phyloP scores from a whole-genome alignment of 2,113 vertebrate species.

The Poeciliopsis prolifica region DNA sequence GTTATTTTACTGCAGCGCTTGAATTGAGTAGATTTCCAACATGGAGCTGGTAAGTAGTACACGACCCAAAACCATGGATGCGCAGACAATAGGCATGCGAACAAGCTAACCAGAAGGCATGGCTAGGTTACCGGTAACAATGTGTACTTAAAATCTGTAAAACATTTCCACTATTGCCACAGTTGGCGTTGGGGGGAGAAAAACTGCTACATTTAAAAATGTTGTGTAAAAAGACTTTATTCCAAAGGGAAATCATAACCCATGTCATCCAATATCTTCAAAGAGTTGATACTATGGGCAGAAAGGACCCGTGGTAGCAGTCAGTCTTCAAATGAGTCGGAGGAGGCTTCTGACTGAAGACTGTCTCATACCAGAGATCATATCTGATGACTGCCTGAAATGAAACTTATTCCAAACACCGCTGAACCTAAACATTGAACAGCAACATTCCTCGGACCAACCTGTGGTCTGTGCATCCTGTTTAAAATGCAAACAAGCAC shows the following conservation, averaged over 20 bases:
- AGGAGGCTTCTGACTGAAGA: no score
- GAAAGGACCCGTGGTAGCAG: no score
- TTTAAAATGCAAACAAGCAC: constrained; percentile 18
- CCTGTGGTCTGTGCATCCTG: neutral
- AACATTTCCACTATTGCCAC: no score
- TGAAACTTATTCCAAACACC: neutral
- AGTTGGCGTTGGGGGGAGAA: no score
- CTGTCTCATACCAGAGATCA: neutral
- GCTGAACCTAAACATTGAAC: no score
- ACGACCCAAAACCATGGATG: neutral
- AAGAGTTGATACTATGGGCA: no score
- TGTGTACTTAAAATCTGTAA: neutral
- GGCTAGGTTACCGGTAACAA: neutral
- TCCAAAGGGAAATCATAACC: no score
- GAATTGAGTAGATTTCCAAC: constrained; percentile 1
- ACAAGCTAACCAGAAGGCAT: neutral
- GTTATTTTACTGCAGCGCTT: neutral
- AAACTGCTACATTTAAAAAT: no score
- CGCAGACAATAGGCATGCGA: neutral
- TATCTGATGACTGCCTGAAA: neutral
- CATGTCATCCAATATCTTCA: no score
- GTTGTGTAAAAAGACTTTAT: no score
- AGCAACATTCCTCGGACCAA: neutral
- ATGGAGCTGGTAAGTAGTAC: neutral
- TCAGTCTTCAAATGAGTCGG: no score